Conservation (phyloP, 2,113 vertebrate genomes). For the human region GRCh38 chr3:116051001-116051500, state of each 20-base stretch:
- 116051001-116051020: not conserved
- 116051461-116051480: slow-evolving; percentile 6
- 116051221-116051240: slow-evolving; percentile 53
- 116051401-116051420: slow-evolving; percentile 71
- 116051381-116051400: slow-evolving; percentile 71
- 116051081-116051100: not conserved
- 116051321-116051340: slow-evolving; percentile 74
- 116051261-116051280: slow-evolving; percentile 74
- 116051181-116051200: not conserved
- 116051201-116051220: slow-evolving; percentile 55
- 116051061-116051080: not conserved
- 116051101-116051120: not conserved
- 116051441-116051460: not conserved
- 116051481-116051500: not conserved
- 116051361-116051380: slow-evolving; percentile 77
- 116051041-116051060: not conserved
- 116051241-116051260: slow-evolving; percentile 52
- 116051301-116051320: slow-evolving; percentile 75
- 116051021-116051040: not conserved
- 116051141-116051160: not conserved
- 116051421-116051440: slow-evolving; percentile 51
- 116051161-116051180: slow-evolving; percentile 11
- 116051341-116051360: slow-evolving; percentile 66
- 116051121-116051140: not conserved
- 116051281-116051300: slow-evolving; percentile 67